These are phyloP conservation scores for Stratiomys singularior DNA, from an alignment of 2,888 invertebrate genomes.

Conservation along the genomic window DNA sequence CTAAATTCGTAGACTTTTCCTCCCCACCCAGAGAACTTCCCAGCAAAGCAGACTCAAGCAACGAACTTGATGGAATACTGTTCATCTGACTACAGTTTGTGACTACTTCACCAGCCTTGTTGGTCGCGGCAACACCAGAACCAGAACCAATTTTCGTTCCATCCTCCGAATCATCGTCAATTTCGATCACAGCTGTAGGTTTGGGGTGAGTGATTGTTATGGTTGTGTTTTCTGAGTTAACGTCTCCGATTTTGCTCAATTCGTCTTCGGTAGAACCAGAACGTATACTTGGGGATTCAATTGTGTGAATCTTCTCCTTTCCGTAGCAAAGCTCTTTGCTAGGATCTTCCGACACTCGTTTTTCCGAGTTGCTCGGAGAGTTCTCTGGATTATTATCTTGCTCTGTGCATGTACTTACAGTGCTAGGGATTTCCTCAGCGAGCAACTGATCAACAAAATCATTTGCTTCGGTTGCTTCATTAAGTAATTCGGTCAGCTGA, in stretches of 20 bases:
- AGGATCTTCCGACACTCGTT: too few relatives aligned
- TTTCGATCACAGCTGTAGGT: neutral
- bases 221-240: too few relatives aligned
- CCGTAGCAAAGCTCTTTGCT: too few relatives aligned
- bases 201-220: neutral
- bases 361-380: too few relatives aligned
- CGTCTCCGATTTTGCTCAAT: too few relatives aligned
- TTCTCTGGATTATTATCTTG: too few relatives aligned
- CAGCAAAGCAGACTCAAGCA: neutral
- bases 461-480: conserved; percentile 6
- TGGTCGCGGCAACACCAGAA: neutral
- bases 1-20: neutral
- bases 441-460: conserved; percentile 19
- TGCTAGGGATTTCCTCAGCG: neutral
- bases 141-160: too few relatives aligned
- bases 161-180: neutral
- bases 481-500: conserved; percentile 33
- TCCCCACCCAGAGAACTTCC: neutral
- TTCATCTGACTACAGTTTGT: neutral
- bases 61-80: neutral
- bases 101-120: neutral
- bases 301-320: too few relatives aligned
- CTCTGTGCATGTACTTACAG: too few relatives aligned
- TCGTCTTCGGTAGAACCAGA: too few relatives aligned
- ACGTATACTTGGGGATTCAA: too few relatives aligned